These are phyloP conservation scores for Pyrochroa serraticornis DNA, from an alignment of 2,888 invertebrate species.

Conservation along the genomic window DNA sequence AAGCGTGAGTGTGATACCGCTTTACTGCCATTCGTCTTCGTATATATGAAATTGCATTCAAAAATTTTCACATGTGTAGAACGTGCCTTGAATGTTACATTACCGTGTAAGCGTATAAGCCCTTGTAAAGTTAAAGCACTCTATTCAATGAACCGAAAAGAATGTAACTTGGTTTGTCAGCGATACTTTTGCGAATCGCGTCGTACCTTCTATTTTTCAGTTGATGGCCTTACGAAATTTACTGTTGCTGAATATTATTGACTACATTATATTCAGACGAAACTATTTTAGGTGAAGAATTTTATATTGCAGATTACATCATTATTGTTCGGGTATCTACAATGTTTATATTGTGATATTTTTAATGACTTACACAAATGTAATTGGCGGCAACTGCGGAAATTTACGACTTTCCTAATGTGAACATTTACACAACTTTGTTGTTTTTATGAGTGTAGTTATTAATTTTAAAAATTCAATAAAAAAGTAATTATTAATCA, in stretches of 20 bases:
- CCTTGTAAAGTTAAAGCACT: slow-evolving; percentile 46
- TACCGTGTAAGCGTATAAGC: slow-evolving; percentile 33
- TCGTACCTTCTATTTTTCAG: slow-evolving; percentile 2
- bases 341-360: too few relatives aligned
- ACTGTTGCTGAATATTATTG: not conserved
- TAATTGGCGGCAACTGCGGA: too few relatives aligned
- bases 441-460: too few relatives aligned
- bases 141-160: slow-evolving; percentile 52
- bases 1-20: slow-evolving; percentile 4
- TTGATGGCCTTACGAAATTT: not conserved
- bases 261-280: not conserved
- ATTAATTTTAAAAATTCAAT: too few relatives aligned
- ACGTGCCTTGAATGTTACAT: slow-evolving; percentile 42
- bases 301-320: too few relatives aligned
- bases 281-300: too few relatives aligned
- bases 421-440: too few relatives aligned
- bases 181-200: slow-evolving; percentile 40
- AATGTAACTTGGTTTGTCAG: slow-evolving; percentile 51
- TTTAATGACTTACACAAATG: too few relatives aligned
- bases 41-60: slow-evolving; percentile 41
- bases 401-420: too few relatives aligned
- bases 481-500: too few relatives aligned
- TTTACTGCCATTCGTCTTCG: slow-evolving; percentile 26
- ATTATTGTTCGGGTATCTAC: too few relatives aligned
- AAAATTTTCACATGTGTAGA: slow-evolving; percentile 43